Base-by-base conservation (phyloP, 2,113 vertebrate genomes). In the Scophthalmus maximus region DNA sequence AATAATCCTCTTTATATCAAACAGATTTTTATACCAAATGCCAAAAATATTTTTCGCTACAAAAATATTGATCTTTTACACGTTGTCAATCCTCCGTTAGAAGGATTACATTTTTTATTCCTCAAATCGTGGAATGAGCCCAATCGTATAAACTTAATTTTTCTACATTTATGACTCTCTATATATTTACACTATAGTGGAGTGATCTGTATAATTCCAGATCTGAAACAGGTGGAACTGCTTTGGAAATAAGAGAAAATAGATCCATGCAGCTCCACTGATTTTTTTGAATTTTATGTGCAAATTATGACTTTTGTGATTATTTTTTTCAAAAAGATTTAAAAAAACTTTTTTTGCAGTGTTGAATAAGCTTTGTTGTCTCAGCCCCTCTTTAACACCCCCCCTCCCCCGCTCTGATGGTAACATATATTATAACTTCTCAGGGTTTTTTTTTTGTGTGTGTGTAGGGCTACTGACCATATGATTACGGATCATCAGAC, bases 401-500 rank as follows among this genome's bases (percentile, higher is more conserved):
- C 25, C 20, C 69, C 40, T 73, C 65, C 40, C 46, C 64, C 47
- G 52, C 74, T 47, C 68, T 61, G 42, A 57, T 49, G 61, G 78
- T 73, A 85, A 79, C 62, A 80, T 82, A 85, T 82, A 80, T 81
- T 68, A 80, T 78, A 79, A 74, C 74, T 67, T 51, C 72, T 78
- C 36, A 15, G 27, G 10, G 60, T 70, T 25, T 52, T 58, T 20
- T 4, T 68, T 36, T 57, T 53, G 58, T n/a, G n/a, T n/a, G n/a
- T n/a, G n/a, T n/a, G n/a, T n/a, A n/a, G 36, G 84, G 76, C 76
- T 82, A 84, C 68, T 90, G 88, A 88, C 83, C 85, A 79, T 87
- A 75, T 90, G 85, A 90, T 89, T 88, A 88, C 79, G 73, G 71
- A 88, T 87, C 71, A 68, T 70, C 78, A 89, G 71, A 86, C 83